Evolutionary conservation across 1,140 invertebrate genomes (phyloP), one percentile per base, ranked within the genome.

Genomic region (Dysdera silvatica): DNA sequence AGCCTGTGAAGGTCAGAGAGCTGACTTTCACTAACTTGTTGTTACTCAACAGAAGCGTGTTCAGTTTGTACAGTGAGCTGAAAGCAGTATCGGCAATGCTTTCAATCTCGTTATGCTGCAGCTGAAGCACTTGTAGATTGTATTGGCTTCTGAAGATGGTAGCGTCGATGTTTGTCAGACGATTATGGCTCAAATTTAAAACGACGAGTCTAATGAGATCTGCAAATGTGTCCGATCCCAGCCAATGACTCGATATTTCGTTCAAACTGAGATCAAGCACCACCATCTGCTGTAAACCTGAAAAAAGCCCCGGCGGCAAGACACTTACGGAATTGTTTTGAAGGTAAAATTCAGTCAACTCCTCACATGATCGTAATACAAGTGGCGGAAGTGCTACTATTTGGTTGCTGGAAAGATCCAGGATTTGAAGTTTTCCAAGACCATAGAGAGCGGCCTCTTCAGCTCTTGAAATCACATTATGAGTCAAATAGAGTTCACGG

Each of bases 231-330:
- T 84, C 84, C 5, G 82, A 80, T 70, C 89, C 86, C 61, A 91
- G 84, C 72, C 85, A 88, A 68, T 85, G 85, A 72, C 85, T 88
- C 53, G 85, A 85, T 45, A 97, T 78, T 70, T 86, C 84, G 77
- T 97, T 97, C 59, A 85, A 84, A 1, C 88, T 88, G 48, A 95
- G 78, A 75, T 96, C 89, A 35, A 97, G 80, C 8, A 90, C 83
- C 35, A 90, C 79, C 43, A 96, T 77, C 70, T 89, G 85, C 62
- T 85, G 83, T 58, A 94, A 78, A 14, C 83, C 82, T 67, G 85
- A 83, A 86, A 89, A 45, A 86, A 90, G 71, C 4, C 87, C 86
- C 1, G 87, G 85, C 3, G 86, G 85, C 26, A 91, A 76, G 7
- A 86, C 83, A 69, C 82, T 82, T 57, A 92, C 75, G 2, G 86